phyloP scores from a whole-genome alignment of 2,888 invertebrate species.

The Ashinkailepas kermadecensis region DNA sequence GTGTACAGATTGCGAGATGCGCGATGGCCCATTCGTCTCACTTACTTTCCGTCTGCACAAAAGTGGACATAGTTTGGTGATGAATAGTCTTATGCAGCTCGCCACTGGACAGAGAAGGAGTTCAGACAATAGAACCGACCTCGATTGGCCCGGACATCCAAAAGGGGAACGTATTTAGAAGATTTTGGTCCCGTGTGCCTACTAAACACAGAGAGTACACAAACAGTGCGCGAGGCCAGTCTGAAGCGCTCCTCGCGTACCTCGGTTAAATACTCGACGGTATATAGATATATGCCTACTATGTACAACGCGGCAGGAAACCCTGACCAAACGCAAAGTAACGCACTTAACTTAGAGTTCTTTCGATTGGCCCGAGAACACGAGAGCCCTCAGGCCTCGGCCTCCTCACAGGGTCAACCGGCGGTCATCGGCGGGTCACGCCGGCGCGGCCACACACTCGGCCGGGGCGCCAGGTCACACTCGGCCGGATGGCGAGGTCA shows the following conservation, averaged over 20 bases:
- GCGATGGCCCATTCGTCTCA: no score
- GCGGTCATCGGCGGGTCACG: no score
- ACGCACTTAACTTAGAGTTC: conserved; percentile 1
- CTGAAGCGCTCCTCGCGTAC: not conserved
- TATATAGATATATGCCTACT: conserved; percentile 14
- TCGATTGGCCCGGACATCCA: not conserved
- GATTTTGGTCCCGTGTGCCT: conserved; percentile 16
- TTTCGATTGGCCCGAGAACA: not conserved
- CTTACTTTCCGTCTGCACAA: no score
- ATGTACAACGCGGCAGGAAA: not conserved
- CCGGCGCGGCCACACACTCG: not conserved
- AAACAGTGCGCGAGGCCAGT: not conserved
- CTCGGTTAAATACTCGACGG: not conserved
- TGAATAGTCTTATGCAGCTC: no score
- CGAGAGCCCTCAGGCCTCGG: no score
- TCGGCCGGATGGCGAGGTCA: not conserved
- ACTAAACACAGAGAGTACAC: conserved; percentile 19
- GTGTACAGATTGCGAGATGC: no score
- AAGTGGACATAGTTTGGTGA: no score
- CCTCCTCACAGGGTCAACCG: no score
- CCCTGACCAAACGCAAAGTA: not conserved
- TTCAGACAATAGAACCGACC: not conserved
- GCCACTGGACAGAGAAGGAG: not conserved
- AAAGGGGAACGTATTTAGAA: conserved; percentile 11
- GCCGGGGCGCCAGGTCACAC: not conserved